A percentile compares a stretch with the other conserved stretches of the same genome.
These are phyloP conservation scores for Cotesia typhae DNA, from an alignment of 1,140 invertebrate species.

Conservation along the genomic window DNA sequence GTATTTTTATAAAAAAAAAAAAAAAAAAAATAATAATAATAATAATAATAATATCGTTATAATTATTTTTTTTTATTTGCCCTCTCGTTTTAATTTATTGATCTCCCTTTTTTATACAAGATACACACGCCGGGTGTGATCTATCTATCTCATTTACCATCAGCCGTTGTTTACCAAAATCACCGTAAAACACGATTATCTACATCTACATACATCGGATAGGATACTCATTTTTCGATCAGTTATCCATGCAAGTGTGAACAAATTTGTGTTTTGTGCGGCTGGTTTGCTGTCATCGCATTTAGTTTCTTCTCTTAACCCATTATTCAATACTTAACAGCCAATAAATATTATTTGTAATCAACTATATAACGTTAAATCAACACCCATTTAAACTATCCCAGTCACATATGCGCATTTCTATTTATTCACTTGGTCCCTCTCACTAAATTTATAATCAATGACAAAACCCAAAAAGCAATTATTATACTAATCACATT, in stretches of 20 bases:
- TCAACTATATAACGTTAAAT: background rate
- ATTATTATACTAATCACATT: too few relatives aligned
- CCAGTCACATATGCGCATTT: background rate
- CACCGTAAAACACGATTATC: slow-evolving; percentile 34
- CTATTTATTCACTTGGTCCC: too few relatives aligned
- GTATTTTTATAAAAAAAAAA: too few relatives aligned
- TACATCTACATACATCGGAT: background rate
- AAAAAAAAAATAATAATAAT: too few relatives aligned
- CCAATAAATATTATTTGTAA: slow-evolving; percentile 4
- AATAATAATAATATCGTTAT: too few relatives aligned
- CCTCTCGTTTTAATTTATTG: background rate
- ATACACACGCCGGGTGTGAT: background rate
- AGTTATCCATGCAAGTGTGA: slow-evolving; percentile 1
- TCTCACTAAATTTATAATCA: too few relatives aligned
- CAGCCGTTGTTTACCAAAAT: slow-evolving; percentile 34
- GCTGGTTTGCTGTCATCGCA: slow-evolving; percentile 25
- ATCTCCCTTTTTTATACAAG: slow-evolving; percentile 3
- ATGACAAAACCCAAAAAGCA: too few relatives aligned
- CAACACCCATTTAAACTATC: background rate
- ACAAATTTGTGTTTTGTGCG: slow-evolving; percentile 21
- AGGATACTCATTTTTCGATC: background rate
- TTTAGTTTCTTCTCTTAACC: slow-evolving; percentile 13
- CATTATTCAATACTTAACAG: background rate
- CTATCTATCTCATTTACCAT: slow-evolving; percentile 4
- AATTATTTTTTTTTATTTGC: too few relatives aligned